Base-by-base conservation (phyloP, 2,888 invertebrate genomes). In the Caenorhabditis panamensis region DNA sequence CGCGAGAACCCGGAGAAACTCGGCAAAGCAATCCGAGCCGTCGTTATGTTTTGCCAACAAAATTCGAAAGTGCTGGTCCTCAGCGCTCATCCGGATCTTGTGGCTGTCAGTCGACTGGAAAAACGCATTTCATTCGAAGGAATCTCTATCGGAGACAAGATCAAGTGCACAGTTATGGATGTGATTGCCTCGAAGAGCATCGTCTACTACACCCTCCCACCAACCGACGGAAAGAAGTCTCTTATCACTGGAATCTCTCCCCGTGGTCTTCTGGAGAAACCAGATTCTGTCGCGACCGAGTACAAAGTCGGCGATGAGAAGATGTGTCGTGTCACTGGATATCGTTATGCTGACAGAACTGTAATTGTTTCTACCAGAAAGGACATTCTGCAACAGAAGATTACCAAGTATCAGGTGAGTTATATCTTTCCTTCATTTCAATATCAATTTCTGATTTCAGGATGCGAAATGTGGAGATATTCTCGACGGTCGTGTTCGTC, bases 21-120 rank as follows among this genome's bases (percentile, higher is more conserved):
- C 26, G 81, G 79, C 20, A 88, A 85, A 71, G 63, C 88, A 3
- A 76, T 90, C 28, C 85, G 90, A n/a, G 86, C 80, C 44, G 82
- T 88, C 18, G 88, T 90, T 8, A 77, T 88, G 69, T 71, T 86
- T 53, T 86, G 85, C 36, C 86, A 88, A 63, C 89, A 88, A 59
- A 88, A 88, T 63, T 84, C 88, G 4, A 84, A 85, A 26, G 62
- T 90, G 0, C 82, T 90, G 26, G 87, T 88, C 13, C 79, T 90
- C 49, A 83, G 77, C 44, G 90, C 88, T 13, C 89, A 90, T 81
- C 89, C 89, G 0, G 90, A 90, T 56, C 82, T 90, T 61, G 85
- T 90, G 2, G 88, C 90, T 1, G 72, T 88, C 16, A 85, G 86
- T 58, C 86, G 86, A 58, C 63, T 82, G 16, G 89, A 89, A 49